Conservation (phyloP, 1,140 invertebrate species). For the Brachionus koreanus region DNA sequence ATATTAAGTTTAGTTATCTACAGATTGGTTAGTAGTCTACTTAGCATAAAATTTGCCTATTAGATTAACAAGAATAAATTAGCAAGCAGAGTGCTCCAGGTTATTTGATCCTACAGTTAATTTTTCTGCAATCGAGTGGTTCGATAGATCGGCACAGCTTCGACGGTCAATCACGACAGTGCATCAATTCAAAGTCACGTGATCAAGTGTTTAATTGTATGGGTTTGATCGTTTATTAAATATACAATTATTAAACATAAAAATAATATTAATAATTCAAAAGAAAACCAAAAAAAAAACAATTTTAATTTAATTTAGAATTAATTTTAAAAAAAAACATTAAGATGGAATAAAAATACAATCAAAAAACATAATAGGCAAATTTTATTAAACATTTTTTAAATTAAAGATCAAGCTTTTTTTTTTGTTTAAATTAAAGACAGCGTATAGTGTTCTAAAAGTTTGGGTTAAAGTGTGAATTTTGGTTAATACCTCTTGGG, state of each 20-base stretch:
- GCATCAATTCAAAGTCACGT: not conserved
- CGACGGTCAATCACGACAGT: not conserved
- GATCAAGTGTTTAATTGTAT: not conserved
- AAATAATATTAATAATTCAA: not conserved
- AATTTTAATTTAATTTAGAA: not conserved
- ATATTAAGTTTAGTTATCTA: not conserved
- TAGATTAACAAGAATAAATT: not conserved
- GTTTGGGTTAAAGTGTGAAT: not conserved
- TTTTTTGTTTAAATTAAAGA: not conserved
- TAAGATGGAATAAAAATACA: not conserved
- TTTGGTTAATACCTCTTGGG: constrained; percentile 18
- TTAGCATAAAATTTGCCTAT: constrained; percentile 1
- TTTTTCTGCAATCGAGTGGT: too few species aligned
- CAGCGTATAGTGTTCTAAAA: not conserved
- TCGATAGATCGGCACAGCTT: not conserved
- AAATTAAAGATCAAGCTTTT: not conserved
- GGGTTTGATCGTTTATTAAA: not conserved
- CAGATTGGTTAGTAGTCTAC: not conserved
- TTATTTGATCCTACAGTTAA: too few species aligned
- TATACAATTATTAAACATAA: not conserved
- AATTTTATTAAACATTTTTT: constrained; percentile 7
- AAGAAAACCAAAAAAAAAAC: not conserved
- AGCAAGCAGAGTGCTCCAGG: not conserved
- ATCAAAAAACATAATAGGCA: not conserved
- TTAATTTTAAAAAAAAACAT: not conserved